A percentile compares a stretch with the other conserved stretches of the same genome.
These are phyloP conservation scores for Eustalomyia histrio DNA, from an alignment of 2,888 invertebrate genomes.

Conservation along the genomic window DNA sequence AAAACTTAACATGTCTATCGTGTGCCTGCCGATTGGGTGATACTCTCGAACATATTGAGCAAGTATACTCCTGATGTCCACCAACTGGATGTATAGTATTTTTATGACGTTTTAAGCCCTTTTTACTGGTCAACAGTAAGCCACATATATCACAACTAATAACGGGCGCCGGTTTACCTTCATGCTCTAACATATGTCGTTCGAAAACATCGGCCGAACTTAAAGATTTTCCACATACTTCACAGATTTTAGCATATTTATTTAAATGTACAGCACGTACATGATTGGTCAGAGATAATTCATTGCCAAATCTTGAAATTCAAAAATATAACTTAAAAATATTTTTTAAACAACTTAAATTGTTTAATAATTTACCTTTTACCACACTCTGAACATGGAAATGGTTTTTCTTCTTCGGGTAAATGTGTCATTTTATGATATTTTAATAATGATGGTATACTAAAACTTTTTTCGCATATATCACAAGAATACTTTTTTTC, in stretches of 20 bases:
- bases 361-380: conserved; percentile 46
- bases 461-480: conserved; percentile 74
- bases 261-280: conserved; percentile 73
- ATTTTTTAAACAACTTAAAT: background rate
- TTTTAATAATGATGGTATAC: conserved; percentile 68
- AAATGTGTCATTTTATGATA: conserved; percentile 75
- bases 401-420: conserved; percentile 74
- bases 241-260: conserved; percentile 75
- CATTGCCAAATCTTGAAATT: conserved; percentile 52
- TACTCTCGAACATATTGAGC: conserved; percentile 72
- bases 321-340: background rate
- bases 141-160: conserved; percentile 75
- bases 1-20: conserved; percentile 73
- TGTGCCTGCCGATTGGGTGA: conserved; percentile 73
- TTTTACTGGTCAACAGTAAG: conserved; percentile 71
- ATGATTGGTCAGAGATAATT: conserved; percentile 73
- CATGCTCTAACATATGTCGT: conserved; percentile 74
- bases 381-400: conserved; percentile 72
- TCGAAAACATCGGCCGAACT: conserved; percentile 72
- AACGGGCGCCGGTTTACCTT: conserved; percentile 69
- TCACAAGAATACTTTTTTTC: conserved; percentile 73
- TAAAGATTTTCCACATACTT: conserved; percentile 76
- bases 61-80: conserved; percentile 72
- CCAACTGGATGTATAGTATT: conserved; percentile 73
- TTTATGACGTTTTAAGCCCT: conserved; percentile 75